A percentile compares a stretch with the other conserved stretches of the same genome.
phyloP scores from a whole-genome alignment of 92 coral and sea anemone genomes.

The Porites lobata region DNA sequence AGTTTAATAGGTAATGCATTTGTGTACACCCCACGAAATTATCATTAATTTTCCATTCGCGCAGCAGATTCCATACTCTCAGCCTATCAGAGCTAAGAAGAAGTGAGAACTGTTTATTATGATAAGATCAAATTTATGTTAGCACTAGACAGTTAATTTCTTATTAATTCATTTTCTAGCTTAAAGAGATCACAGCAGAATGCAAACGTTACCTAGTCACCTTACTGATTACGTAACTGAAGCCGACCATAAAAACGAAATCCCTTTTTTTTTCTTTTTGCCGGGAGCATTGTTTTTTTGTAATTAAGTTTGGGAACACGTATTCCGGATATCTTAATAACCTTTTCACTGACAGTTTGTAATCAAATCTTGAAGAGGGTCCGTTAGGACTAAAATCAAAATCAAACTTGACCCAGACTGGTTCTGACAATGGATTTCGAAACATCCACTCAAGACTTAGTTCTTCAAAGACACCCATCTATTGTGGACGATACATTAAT shows the following conservation, averaged over 20 bases:
- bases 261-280: too few species aligned
- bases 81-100: neutral
- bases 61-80: neutral
- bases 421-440: slow-evolving; percentile 1
- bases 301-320: too few species aligned
- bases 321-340: too few species aligned
- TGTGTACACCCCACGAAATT: neutral
- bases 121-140: neutral
- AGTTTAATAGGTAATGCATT: neutral
- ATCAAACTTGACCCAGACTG: neutral
- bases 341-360: too few species aligned
- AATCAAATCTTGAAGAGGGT: neutral
- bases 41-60: neutral
- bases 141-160: neutral
- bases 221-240: neutral
- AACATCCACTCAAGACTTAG: slow-evolving; percentile 24
- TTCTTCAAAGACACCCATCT: slow-evolving; percentile 32
- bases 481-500: neutral
- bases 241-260: neutral
- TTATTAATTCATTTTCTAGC: too few species aligned
- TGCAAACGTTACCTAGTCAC: neutral
- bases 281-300: too few species aligned
- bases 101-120: neutral
- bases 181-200: neutral
- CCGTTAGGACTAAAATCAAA: neutral